Base-by-base conservation (phyloP, 2,797 vertebrate genomes). In the Ceryle rudis region DNA sequence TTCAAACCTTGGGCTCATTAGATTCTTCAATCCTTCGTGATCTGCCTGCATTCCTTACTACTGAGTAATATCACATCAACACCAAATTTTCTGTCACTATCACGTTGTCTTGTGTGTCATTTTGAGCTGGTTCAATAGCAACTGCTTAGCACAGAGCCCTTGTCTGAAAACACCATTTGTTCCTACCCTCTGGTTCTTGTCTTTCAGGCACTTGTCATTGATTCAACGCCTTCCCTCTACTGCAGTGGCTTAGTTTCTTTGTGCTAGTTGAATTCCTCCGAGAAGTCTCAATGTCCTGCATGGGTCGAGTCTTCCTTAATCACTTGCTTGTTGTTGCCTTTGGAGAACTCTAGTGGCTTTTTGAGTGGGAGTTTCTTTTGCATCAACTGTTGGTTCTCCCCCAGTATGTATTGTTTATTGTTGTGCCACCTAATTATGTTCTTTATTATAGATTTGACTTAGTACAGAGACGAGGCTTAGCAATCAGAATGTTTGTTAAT, bases 121-220 rank as follows among this genome's bases (percentile, higher is more conserved):
- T 89, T 52, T 46, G 81, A 72, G 70, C 57, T 86, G 69, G 31
- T 80, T 75, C 74, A 74, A 44, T 64, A 80, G 54, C 54, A 75
- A 4, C 70, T 83, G 82, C 75, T 86, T 47, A 94, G 73, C 49
- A 69, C 62, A 72, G 84, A 89, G 71, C 55, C 58, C 60, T 86
- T 46, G 21, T 17, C 10, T 84, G 89, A 86, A 86, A 57, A 58
- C 26, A 18, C 46, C 11, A 0, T 77, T 85, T 77, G 31, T 94
- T 92, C 65, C 52, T 78, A 10, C 74, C 60, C 60, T 89, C 78
- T 89, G 89, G 51, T 93, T 95, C 81, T 79, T 69, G 51, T 89
- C 89, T 95, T 42, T 78, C 79, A 22, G 74, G 60, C 47, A n/a
- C 78, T 87, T 93, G 83, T 55, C 33, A 52, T 10, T 66, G 74